Evolutionary conservation across 92 coral and sea anemone species (phyloP).

Genomic region (Chrysogorgia sp.): DNA sequence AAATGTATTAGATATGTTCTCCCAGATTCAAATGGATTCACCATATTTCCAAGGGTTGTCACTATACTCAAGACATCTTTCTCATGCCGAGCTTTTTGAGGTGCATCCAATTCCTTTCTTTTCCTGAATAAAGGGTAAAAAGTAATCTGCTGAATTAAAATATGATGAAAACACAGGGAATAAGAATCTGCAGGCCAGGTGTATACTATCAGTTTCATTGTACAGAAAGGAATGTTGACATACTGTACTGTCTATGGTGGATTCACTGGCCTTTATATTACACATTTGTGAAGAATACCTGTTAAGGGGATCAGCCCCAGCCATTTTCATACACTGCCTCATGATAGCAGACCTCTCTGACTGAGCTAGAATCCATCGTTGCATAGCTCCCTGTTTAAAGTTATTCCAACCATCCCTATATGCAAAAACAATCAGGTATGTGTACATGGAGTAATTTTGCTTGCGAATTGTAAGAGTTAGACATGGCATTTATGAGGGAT

Average conservation of each 20-base stretch:
- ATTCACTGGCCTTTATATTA: too few relatives aligned
- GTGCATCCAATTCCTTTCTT: slow-evolving; percentile 8
- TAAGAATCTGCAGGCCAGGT: too few relatives aligned
- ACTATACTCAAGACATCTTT: slow-evolving; percentile 20
- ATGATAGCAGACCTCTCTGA: slow-evolving; percentile 16
- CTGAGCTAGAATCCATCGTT: slow-evolving; percentile 21
- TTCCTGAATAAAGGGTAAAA: background rate
- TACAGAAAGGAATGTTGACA: background rate
- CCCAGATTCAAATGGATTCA: slow-evolving; percentile 20
- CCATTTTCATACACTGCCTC: slow-evolving; percentile 32
- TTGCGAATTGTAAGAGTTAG: too few relatives aligned
- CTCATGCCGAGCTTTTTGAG: slow-evolving; percentile 9
- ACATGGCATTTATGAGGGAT: too few relatives aligned
- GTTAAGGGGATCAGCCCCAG: slow-evolving; percentile 28
- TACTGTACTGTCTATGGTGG: too few relatives aligned
- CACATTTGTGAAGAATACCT: too few relatives aligned
- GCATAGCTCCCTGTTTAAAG: too few relatives aligned
- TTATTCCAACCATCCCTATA: slow-evolving; percentile 12
- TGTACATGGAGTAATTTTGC: too few relatives aligned
- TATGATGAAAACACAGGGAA: too few relatives aligned
- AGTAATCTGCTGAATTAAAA: too few relatives aligned
- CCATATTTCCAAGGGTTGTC: slow-evolving; percentile 6
- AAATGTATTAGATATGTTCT: slow-evolving; percentile 1
- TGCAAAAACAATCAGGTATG: too few relatives aligned
- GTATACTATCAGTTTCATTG: too few relatives aligned